A percentile compares a stretch with the other conserved stretches of the same genome.
Conservation (phyloP, 2,113 vertebrate genomes). For the Corvus moneduloides region DNA sequence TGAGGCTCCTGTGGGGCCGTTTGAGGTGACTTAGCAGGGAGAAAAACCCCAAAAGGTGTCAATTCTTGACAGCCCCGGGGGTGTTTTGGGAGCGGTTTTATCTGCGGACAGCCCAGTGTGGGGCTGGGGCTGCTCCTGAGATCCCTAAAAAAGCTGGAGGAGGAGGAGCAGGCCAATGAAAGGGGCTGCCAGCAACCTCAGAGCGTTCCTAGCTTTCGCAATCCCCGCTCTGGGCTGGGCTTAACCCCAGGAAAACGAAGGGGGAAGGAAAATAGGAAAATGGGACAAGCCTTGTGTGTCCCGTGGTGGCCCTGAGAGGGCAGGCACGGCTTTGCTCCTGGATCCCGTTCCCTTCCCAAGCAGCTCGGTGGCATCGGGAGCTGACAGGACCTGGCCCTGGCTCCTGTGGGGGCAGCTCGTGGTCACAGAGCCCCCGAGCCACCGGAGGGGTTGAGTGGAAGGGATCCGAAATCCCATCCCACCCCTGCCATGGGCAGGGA, state of each 20-base stretch:
- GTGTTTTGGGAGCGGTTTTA: neutral
- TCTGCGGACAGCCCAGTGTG: neutral
- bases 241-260: neutral
- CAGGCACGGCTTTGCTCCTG: neutral
- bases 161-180: neutral
- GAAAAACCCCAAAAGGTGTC: neutral
- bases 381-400: neutral
- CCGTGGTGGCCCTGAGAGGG: neutral
- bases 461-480: neutral
- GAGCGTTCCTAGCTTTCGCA: neutral
- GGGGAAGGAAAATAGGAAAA: neutral
- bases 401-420: neutral
- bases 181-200: neutral
- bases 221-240: neutral
- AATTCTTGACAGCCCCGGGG: rapidly evolving
- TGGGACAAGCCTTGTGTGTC: neutral
- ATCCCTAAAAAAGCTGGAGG: neutral
- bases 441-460: neutral
- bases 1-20: neutral
- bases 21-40: neutral
- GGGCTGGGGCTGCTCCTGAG: neutral
- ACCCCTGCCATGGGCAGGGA: no score
- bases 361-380: neutral
- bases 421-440: neutral
- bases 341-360: neutral